These are phyloP conservation scores for Triplophysa rosa DNA, from an alignment of 2,113 vertebrate species.

Conservation along the genomic window DNA sequence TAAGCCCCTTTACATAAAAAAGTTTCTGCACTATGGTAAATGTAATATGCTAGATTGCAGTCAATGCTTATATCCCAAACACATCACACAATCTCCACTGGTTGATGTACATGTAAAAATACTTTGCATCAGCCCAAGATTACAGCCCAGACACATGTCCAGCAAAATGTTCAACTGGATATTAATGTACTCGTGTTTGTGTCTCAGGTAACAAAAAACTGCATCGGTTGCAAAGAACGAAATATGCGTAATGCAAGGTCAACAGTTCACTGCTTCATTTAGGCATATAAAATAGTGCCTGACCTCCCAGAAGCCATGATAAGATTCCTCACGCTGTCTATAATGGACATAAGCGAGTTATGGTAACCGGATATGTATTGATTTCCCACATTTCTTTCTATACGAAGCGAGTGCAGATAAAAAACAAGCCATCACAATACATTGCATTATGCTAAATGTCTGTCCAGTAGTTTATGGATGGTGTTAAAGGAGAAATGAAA, in stretches of 20 bases:
- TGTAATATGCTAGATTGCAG: too few relatives aligned
- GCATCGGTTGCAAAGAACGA: background rate
- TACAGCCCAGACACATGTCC: too few relatives aligned
- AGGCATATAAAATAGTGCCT: slow-evolving; percentile 40
- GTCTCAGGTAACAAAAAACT: background rate
- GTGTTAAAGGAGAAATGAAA: slow-evolving; percentile 40
- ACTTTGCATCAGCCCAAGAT: too few relatives aligned
- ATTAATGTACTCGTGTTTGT: background rate
- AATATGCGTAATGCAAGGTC: background rate
- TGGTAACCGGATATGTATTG: slow-evolving; percentile 61
- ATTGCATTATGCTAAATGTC: slow-evolving; percentile 44
- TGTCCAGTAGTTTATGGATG: slow-evolving; percentile 51
- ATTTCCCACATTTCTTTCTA: slow-evolving; percentile 54
- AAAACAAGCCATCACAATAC: slow-evolving; percentile 55
- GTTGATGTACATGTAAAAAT: too few relatives aligned
- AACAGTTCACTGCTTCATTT: slow-evolving; percentile 11
- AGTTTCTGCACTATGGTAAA: too few relatives aligned
- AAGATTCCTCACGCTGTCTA: slow-evolving; percentile 52
- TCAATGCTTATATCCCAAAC: too few relatives aligned
- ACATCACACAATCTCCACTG: too few relatives aligned
- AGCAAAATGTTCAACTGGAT: background rate
- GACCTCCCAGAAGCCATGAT: slow-evolving; percentile 37
- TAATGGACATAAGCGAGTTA: slow-evolving; percentile 63
- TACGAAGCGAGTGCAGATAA: slow-evolving; percentile 57
- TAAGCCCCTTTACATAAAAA: too few relatives aligned